These are phyloP conservation scores for Macrocentrus cingulum DNA, from an alignment of 1,140 invertebrate genomes.

Conservation along the genomic window DNA sequence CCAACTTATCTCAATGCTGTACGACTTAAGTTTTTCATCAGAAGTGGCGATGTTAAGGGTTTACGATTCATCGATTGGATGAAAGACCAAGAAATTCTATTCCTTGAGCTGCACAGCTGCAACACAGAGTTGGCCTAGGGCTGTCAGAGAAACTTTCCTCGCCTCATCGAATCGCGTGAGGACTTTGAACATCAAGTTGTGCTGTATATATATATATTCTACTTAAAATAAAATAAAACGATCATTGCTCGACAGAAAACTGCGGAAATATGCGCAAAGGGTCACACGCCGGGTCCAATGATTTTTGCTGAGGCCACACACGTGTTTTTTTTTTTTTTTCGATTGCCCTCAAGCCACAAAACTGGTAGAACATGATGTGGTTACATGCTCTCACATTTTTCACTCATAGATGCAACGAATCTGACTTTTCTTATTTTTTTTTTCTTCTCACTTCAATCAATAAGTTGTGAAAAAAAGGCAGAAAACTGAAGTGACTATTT, in stretches of 20 bases:
- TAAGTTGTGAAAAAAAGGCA: neutral
- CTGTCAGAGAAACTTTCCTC: neutral
- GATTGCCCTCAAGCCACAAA: neutral
- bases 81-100: neutral
- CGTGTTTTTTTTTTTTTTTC: neutral
- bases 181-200: no score
- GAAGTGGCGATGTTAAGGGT: no score
- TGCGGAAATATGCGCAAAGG: neutral
- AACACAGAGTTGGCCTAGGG: neutral
- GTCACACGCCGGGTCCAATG: neutral
- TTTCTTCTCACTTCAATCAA: neutral
- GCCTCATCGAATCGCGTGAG: neutral
- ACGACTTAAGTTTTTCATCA: no score
- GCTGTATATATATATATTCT: no score
- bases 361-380: conserved; percentile 1
- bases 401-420: neutral
- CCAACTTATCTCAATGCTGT: no score
- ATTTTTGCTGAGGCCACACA: conserved; percentile 1
- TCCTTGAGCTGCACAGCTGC: neutral
- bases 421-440: neutral
- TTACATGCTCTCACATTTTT: neutral
- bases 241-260: neutral
- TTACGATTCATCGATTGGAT: no score
- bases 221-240: neutral
- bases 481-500: neutral